These are phyloP conservation scores for Arctopsyche grandis DNA, from an alignment of 1,140 invertebrate genomes.

Conservation along the genomic window DNA sequence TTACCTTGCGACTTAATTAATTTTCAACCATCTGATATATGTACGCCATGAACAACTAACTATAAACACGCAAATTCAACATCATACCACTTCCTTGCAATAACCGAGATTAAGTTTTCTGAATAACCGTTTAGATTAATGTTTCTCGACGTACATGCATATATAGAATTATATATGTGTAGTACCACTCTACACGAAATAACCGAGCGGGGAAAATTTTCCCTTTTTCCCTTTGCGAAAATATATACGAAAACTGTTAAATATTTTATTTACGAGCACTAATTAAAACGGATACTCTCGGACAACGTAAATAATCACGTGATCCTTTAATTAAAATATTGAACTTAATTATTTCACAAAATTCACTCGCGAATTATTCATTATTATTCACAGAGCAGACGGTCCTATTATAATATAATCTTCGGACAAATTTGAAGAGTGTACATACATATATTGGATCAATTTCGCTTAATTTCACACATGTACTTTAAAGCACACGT, in stretches of 20 bases:
- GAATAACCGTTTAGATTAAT: slow-evolving; percentile 9
- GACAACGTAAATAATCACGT: neutral
- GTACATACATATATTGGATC: no score
- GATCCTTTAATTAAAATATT: slow-evolving; percentile 10
- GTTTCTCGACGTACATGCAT: neutral
- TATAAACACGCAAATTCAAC: slow-evolving; percentile 29
- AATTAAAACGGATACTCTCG: slow-evolving; percentile 7
- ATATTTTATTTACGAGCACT: slow-evolving; percentile 2
- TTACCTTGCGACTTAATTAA: neutral
- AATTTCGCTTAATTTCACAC: no score
- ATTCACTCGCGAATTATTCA: neutral
- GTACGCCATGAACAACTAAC: slow-evolving; percentile 4
- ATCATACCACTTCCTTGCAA: slow-evolving; percentile 11
- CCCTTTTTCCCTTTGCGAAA: neutral
- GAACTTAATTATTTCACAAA: neutral
- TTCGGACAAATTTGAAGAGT: no score
- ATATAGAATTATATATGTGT: neutral
- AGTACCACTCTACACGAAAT: neutral
- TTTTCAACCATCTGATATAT: slow-evolving; percentile 9
- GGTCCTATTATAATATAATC: neutral
- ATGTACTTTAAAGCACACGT: no score
- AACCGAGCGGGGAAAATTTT: no score
- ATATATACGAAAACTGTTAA: neutral
- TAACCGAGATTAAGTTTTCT: slow-evolving; percentile 20
- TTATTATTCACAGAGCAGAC: neutral